Base-by-base conservation (phyloP, 2,797 vertebrate genomes). In the Lithobates sylvaticus region DNA sequence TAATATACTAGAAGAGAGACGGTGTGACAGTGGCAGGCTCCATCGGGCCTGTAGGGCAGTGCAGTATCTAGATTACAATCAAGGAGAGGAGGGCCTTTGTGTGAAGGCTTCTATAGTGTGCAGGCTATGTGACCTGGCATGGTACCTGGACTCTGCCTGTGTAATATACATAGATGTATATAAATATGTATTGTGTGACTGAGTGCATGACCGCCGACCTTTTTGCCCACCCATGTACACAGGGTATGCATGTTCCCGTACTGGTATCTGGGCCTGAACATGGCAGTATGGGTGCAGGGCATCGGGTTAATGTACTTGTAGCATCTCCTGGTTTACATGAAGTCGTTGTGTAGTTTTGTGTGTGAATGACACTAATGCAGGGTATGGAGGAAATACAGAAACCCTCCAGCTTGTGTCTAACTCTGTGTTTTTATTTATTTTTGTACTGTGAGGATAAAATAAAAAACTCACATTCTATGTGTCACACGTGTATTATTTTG, bases 381-480 rank as follows among this genome's bases (percentile, higher is more conserved):
- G 76, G 54, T 65, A 44, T 36, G 82, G 61, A 27, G 65, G 42
- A 10, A 27, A 39, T 50, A 27, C 27, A 36, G 44, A 27, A 36
- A 65, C 18, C 67, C 70, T 64, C 64, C 72, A 42, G 65, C 74
- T 44, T 34, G 69, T 74, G 81, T 83, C 73, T 69, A 95, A 93
- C 93, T 95, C 95, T 96, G 81, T 87, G 27, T 96, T 96, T 99
- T 98, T 94, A 98, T 99, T 99, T 99, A 99, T 98, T 99, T 99
- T 99, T 99, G 98, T 99, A 99, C 97, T 95, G 97, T 99, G 97
- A 97, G 96, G 96, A 97, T 92, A 83, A 92, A 98, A 97, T 98
- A 61, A 26, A 98, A 99, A 97, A 98, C 97, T 96, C 97, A 98
- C 95, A 94, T 95, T 98, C 96, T 29, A 67, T 67, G 10, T 93